Evolutionary conservation across 2,113 vertebrate species (phyloP), one percentile per base, ranked within the genome.

Genomic region (Ardeotis arabs): DNA sequence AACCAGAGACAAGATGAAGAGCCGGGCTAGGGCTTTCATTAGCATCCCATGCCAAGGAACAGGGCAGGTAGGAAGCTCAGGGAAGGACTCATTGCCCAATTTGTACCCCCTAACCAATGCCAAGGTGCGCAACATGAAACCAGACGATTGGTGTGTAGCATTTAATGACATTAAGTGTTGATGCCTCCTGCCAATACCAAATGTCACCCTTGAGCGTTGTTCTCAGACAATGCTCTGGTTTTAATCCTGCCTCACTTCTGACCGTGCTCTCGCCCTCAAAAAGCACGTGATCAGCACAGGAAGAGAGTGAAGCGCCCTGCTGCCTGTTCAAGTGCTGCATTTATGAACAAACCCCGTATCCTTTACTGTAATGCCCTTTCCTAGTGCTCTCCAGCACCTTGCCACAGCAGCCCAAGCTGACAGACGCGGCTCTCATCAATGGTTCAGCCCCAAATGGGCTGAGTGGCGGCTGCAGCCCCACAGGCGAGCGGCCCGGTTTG

Each of bases 81-180:
- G 80, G 80, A 64, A 79, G 47, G 27, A 83, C 73, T 91, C n/a
- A 0, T 52, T 81, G 73, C 53, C 60, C 81, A 82, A 25, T 67
- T 45, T 0, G 0, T 75, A 59, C 28, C 49, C 81, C 29, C 18
- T 82, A 60, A 59, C 28, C 27, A 27, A 9, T 11, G 45, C 89
- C 80, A 72, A 78, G 39, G 44, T 23, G 76, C 20, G 69, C 44
- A 60, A 0, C 1, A 3, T 73, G 67, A 67, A 83, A 56, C 37
- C 93, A 52, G 24, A 21, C 0, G 0, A 44, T 20, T 6, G 16
- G 12, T 12, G 27, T 29, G 19, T 4, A 70, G 56, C 2, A 0
- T n/a, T 79, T 75, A 60, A 63, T 37, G n/a, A 9, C 39, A 11
- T 29, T 29, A n/a, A 55, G 37, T 3, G 22, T 53, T 33, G 73